Base-by-base conservation (phyloP, 2,113 vertebrate species). In the Melanotaenia duboulayi region DNA sequence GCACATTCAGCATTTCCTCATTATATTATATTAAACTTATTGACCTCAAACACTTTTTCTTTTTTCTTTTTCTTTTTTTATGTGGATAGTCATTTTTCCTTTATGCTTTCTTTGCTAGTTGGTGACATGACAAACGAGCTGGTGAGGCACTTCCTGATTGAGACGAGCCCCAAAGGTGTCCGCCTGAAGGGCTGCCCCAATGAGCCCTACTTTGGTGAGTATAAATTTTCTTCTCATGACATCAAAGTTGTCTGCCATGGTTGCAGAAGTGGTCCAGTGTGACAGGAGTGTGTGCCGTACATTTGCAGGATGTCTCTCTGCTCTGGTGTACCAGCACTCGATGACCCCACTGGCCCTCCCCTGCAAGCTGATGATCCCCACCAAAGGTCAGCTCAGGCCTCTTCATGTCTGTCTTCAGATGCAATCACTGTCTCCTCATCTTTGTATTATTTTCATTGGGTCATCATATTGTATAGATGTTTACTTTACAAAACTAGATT, bases 171-270 rank as follows among this genome's bases (percentile, higher is more conserved):
- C 5, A 95, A 96, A 82, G 97, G 97, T 3, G 97, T 99, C 63
- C 97, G 97, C 59, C 95, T 99, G 91, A 99, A 99, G 93, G 97
- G 97, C 5, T 99, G 97, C 39, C 96, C 96, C 65, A 99, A 98
- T 0, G 97, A 99, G 62, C 97, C 97, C 0, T 96, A 97, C 92
- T 99, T 99, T 20, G 97, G 97, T 99, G 82, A 94, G 95, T 74
- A 4, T 22, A 2, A 13, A 10, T 56, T n/a, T 12, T 74, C 9
- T 66, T 23, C 7, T 32, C 11, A 9, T 0, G 1, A 7, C 46
- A 8, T 37, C 3, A n/a, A 63, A 60, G 8, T 23, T 11, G 5
- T 40, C 4, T 12, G 20, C 22, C 39, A 9, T 16, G 20, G 32
- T 35, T 35, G 32, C 32, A 35, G 32, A 9, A 9, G 16, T 46